phyloP scores from a whole-genome alignment of 2,113 vertebrate genomes.

The Nycticryphes semicollaris region DNA sequence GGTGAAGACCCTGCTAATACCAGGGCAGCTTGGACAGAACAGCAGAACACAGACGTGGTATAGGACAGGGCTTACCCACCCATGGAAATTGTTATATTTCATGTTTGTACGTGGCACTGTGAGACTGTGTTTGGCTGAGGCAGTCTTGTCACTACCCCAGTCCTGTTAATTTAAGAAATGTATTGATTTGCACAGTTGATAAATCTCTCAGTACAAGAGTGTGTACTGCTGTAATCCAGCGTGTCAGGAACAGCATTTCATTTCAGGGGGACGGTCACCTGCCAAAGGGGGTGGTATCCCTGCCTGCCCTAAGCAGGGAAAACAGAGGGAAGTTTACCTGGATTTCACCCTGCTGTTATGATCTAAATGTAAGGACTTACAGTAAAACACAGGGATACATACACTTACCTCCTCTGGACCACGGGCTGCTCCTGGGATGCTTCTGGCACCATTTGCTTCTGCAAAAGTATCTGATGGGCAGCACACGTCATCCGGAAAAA shows the following conservation, averaged over 20 bases:
- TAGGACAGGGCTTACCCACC: neutral
- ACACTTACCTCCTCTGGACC: neutral
- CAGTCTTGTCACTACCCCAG: accelerated
- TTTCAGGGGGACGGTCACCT: too few species aligned
- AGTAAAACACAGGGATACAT: too few species aligned
- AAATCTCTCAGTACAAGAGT: neutral
- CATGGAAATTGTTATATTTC: neutral
- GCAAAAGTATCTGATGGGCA: neutral
- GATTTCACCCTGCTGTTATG: neutral
- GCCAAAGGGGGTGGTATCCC: accelerated
- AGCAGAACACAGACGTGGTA: neutral
- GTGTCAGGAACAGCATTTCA: neutral
- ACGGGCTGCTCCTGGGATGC: accelerated
- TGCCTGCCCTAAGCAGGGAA: accelerated
- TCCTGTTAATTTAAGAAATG: neutral
- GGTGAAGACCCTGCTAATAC: neutral
- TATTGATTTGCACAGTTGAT: neutral
- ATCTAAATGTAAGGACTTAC: neutral
- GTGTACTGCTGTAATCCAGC: neutral
- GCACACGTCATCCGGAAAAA: neutral
- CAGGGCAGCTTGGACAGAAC: accelerated
- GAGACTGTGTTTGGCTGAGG: neutral
- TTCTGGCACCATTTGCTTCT: accelerated
- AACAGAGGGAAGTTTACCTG: too few species aligned
- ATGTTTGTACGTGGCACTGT: accelerated